phyloP scores from a whole-genome alignment of 2,888 invertebrate species.

The Sinopyrophorus schimmeli region DNA sequence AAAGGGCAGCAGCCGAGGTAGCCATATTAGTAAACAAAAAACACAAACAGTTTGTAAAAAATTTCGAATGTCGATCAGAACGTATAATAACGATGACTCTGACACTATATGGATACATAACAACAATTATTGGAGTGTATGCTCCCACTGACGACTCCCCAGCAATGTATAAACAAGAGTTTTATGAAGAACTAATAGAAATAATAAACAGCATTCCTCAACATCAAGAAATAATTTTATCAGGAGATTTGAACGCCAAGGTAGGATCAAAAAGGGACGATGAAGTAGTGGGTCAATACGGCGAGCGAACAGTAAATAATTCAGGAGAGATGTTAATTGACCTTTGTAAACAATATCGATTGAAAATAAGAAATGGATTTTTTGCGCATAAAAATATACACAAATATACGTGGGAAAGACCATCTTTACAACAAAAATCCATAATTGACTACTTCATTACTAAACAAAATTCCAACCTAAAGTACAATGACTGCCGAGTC shows the following conservation, averaged over 20 bases:
- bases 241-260: neutral
- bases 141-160: neutral
- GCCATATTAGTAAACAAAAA: too few relatives aligned
- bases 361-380: neutral
- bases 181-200: neutral
- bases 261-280: neutral
- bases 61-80: too few relatives aligned
- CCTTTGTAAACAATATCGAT: neutral
- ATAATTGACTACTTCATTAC: slow-evolving; percentile 2
- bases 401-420: slow-evolving; percentile 2
- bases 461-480: too few relatives aligned
- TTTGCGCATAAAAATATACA: neutral
- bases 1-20: too few relatives aligned
- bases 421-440: neutral
- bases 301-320: neutral
- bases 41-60: too few relatives aligned
- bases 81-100: too few relatives aligned
- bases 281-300: neutral
- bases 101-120: too few relatives aligned
- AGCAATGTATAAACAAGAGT: neutral
- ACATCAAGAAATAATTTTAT: slow-evolving; percentile 4
- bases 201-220: neutral
- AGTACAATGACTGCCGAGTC: neutral
- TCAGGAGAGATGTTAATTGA: slow-evolving; percentile 1
- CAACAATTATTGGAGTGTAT: neutral